Evolutionary conservation across 53 echinoderm and acorn worm genomes (phyloP), one percentile per base, ranked within the genome.

Genomic region (Paracentrotus lividus): DNA sequence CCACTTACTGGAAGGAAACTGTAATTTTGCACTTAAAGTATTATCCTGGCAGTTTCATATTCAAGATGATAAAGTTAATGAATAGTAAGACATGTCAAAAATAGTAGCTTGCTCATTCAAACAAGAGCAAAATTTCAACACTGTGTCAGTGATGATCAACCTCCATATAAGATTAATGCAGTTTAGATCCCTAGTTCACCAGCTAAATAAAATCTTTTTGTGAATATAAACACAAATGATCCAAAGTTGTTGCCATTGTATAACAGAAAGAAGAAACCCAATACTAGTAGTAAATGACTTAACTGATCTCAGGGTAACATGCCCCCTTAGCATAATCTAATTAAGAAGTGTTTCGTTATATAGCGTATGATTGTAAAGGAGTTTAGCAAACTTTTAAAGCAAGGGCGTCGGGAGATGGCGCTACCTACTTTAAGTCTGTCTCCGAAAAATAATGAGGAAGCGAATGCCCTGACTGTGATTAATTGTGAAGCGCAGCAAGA

Each of bases 41-140:
- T n/a, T n/a, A 72, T 72, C 38, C 5, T 18, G 18, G 72, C 72
- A 72, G 72, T 72, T 40, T 72, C 72, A 72, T 72, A 40, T 72
- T 72, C 72, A 38, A 38, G 40, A 7, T 72, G 40, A 0, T 8
- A 4, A 38, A 40, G 16, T 21, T 36, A 38, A 40, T 72, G 18
- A 21, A 40, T 72, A 38, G 72, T 40, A 0, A 72, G 72, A 40
- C 72, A 38, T 40, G 18, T 36, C 21, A 72, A 40, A n/a, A 38
- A 72, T 72, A 21, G 36, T 40, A 34, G 9, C 38, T 32, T 72
- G 72, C 4, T 36, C 38, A 40, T 12, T 72, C 72, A 36, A 20
- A 40, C 36, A 36, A 38, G 72, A 38, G 72, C 72, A 18, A 40
- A 72, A 40, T 12, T 36, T 36, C 20, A 72, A 21, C 40, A 72